Percentiles rank a stretch among this genome's conserved stretches.
These are phyloP conservation scores for Gobionotothen gibberifrons DNA, from an alignment of 2,797 vertebrate genomes.

Conservation along the genomic window DNA sequence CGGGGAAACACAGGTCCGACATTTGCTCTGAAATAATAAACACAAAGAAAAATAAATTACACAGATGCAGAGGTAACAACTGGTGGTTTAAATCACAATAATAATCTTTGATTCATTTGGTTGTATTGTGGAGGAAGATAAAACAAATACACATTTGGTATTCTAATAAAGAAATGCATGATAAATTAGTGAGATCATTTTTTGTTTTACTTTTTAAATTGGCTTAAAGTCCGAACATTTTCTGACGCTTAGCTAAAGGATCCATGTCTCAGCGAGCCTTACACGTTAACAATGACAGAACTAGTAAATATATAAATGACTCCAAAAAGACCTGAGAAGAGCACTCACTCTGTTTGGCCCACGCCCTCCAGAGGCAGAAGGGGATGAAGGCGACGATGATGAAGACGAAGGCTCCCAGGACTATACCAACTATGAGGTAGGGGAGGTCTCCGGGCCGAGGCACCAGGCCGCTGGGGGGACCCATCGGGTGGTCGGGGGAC, in stretches of 20 bases:
- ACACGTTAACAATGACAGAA: too few relatives aligned
- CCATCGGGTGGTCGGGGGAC: conserved; percentile 14
- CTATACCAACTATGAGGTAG: conserved; percentile 94
- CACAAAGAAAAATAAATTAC: conserved; percentile 27
- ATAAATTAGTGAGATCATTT: too few relatives aligned
- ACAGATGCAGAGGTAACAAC: background rate
- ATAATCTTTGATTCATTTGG: too few relatives aligned
- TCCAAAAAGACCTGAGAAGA: background rate
- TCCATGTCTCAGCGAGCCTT: too few relatives aligned
- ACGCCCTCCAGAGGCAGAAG: conserved; percentile 96
- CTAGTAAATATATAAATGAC: background rate
- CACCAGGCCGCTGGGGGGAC: conserved; percentile 70
- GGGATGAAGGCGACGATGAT: conserved; percentile 97
- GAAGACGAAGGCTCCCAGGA: conserved; percentile 92
- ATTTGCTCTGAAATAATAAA: conserved; percentile 89
- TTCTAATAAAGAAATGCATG: too few relatives aligned
- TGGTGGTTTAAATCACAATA: too few relatives aligned
- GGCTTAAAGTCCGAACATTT: too few relatives aligned
- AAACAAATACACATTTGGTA: too few relatives aligned
- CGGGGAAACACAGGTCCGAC: conserved; percentile 91
- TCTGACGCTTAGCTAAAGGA: too few relatives aligned
- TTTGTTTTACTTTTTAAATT: too few relatives aligned
- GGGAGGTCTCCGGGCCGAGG: conserved; percentile 93
- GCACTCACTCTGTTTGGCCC: conserved; percentile 96
- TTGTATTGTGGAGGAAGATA: too few relatives aligned